Conservation (phyloP, 2,113 vertebrate species). For the Albula glossodonta region DNA sequence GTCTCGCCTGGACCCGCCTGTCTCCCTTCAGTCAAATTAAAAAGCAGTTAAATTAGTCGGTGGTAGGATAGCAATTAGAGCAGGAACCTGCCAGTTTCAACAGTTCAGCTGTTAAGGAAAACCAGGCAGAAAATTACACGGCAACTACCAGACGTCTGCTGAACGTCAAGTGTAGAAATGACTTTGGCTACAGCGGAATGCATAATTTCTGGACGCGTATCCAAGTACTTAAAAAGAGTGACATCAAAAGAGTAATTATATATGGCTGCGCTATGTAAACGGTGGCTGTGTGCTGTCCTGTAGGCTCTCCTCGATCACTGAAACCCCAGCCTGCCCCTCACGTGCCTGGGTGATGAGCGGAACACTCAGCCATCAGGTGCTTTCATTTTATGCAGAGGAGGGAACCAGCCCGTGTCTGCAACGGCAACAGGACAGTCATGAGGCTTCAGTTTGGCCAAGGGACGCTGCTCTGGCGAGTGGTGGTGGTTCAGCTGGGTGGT, state of each 20-base stretch:
- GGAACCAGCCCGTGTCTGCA: background rate
- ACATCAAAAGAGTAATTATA: background rate
- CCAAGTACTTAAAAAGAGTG: background rate
- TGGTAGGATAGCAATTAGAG: conserved; percentile 14
- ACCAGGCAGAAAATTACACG: conserved; percentile 4
- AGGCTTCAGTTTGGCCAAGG: background rate
- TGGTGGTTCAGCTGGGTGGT: background rate
- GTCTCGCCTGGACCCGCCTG: background rate
- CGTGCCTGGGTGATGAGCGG: background rate
- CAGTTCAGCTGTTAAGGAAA: conserved; percentile 13
- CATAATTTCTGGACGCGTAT: background rate
- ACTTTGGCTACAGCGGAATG: background rate
- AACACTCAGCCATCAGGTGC: background rate
- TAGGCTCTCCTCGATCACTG: background rate
- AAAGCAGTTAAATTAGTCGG: conserved; percentile 21
- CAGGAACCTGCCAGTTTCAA: background rate
- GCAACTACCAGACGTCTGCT: background rate
- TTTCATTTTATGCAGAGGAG: background rate
- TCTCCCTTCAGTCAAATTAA: conserved; percentile 12
- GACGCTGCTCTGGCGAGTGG: background rate
- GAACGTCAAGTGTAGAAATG: background rate
- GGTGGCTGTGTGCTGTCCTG: background rate
- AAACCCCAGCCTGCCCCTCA: background rate
- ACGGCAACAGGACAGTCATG: background rate
- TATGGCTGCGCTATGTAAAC: background rate